Conservation (phyloP, 2,797 vertebrate genomes). For the Trichosurus vulpecula region DNA sequence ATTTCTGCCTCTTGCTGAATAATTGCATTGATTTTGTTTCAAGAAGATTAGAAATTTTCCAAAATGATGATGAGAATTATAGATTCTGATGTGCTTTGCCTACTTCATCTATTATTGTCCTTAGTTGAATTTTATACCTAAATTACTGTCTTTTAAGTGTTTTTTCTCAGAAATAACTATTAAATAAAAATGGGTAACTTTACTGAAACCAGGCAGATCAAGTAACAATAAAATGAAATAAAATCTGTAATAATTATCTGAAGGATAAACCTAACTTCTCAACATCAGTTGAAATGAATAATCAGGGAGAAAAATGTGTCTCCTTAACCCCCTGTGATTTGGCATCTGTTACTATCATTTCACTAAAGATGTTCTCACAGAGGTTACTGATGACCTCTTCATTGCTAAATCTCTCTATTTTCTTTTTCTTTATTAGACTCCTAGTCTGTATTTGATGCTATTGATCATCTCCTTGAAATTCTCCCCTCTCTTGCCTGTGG, state of each 20-base stretch:
- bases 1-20: conserved; percentile 47
- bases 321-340: neutral
- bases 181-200: conserved; percentile 38
- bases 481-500: neutral
- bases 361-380: neutral
- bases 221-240: conserved; percentile 19
- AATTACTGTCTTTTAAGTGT: conserved; percentile 27
- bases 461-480: neutral
- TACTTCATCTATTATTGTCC: conserved; percentile 25
- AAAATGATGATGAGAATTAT: conserved; percentile 54
- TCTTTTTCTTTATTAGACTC: neutral
- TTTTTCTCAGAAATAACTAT: conserved; percentile 20
- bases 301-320: neutral
- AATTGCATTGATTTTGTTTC: conserved; percentile 64
- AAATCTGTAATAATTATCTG: conserved; percentile 1
- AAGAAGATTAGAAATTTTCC: conserved; percentile 51
- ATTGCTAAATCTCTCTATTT: neutral
- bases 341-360: neutral
- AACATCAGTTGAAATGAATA: neutral
- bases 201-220: conserved; percentile 15
- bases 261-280: conserved; percentile 9
- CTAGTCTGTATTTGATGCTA: neutral
- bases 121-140: conserved; percentile 35
- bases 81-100: conserved; percentile 30
- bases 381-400: neutral